Percentiles rank a stretch among this genome's conserved stretches.
Evolutionary conservation across 2,888 invertebrate species (phyloP).

Genomic region (Nyleta sp.): DNA sequence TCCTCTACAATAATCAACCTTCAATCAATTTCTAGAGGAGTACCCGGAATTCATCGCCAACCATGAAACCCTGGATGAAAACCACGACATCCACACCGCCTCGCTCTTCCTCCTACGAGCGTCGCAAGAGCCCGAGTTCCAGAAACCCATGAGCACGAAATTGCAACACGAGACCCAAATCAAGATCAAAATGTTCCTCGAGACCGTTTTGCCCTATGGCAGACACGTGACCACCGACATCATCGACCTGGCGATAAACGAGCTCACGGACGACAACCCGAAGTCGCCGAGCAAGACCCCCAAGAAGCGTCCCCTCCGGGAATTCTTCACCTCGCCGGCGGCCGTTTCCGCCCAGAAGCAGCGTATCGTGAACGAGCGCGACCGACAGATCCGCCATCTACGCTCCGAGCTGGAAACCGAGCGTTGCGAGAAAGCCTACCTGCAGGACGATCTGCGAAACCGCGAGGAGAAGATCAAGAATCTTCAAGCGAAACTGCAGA

Average conservation of each 20-base stretch:
- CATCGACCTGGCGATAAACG: slow-evolving; percentile 82
- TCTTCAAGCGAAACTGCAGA: slow-evolving; percentile 83
- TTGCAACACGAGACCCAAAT: slow-evolving; percentile 84
- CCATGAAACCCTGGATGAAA: slow-evolving; percentile 74
- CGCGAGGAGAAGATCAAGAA: slow-evolving; percentile 84
- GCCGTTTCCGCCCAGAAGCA: slow-evolving; percentile 73
- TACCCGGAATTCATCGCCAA: slow-evolving; percentile 84
- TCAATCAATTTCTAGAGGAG: too few species aligned
- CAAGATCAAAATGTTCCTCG: slow-evolving; percentile 84
- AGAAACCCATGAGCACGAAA: slow-evolving; percentile 84
- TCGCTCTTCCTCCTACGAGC: slow-evolving; percentile 84
- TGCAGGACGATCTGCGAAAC: slow-evolving; percentile 84
- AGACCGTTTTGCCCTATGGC: slow-evolving; percentile 83
- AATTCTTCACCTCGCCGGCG: slow-evolving; percentile 77
- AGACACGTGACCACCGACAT: slow-evolving; percentile 82
- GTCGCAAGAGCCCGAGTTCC: slow-evolving; percentile 84
- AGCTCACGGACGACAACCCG: slow-evolving; percentile 68
- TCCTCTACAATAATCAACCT: too few species aligned
- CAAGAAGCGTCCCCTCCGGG: slow-evolving; percentile 69
- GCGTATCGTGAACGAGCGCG: slow-evolving; percentile 80
- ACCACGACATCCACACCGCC: slow-evolving; percentile 77
- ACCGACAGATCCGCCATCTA: slow-evolving; percentile 83
- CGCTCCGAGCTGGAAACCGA: slow-evolving; percentile 86
- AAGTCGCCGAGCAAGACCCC: slow-evolving; percentile 68
- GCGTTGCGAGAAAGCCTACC: slow-evolving; percentile 85